A percentile compares a stretch with the other conserved stretches of the same genome.
Conservation (phyloP, 2,797 vertebrate species). For the Choloepus didactylus region DNA sequence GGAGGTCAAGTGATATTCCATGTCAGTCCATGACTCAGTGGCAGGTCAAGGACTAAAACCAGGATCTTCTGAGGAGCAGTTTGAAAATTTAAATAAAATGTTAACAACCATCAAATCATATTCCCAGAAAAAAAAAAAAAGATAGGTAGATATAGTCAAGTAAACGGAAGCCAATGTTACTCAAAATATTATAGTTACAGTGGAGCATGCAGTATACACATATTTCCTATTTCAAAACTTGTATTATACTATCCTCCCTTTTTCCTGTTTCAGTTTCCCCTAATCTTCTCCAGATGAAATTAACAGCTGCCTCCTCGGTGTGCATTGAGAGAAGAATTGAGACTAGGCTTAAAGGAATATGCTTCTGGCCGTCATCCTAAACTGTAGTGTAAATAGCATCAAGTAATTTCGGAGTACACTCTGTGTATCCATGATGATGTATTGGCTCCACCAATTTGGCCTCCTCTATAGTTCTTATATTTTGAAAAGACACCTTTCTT, state of each 20-base stretch:
- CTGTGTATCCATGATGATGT: not conserved
- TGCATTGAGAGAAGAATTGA: not conserved
- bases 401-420: not conserved
- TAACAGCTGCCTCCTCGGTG: not conserved
- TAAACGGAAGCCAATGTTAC: not conserved
- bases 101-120: not conserved
- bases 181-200: not conserved
- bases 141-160: not conserved
- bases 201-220: not conserved
- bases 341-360: not conserved
- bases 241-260: not conserved
- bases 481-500: constrained; percentile 8
- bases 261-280: not conserved
- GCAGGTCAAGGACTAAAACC: not conserved
- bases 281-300: not conserved
- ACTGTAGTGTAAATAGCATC: not conserved
- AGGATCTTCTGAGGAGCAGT: not conserved
- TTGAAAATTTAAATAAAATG: constrained; percentile 21
- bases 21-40: not conserved
- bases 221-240: not conserved
- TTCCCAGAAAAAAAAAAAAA: not conserved
- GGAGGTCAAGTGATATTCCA: not conserved
- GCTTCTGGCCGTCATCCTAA: not conserved
- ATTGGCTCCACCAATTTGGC: not conserved
- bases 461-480: not conserved